These are phyloP conservation scores for Diplosoma virens DNA, from an alignment of 23 tunicate species.

Conservation along the genomic window DNA sequence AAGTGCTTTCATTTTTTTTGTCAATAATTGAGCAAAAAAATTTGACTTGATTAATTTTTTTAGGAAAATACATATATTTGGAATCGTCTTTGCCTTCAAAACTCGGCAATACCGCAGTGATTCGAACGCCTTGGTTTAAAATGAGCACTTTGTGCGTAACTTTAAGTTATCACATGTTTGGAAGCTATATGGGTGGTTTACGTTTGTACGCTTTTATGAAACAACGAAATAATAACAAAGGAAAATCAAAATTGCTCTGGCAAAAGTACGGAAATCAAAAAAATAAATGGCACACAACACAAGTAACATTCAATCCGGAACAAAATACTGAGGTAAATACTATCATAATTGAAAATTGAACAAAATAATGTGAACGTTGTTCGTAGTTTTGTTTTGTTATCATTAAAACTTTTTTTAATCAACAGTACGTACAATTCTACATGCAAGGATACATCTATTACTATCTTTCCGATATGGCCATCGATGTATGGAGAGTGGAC, in stretches of 20 bases:
- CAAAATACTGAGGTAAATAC: constrained; percentile 49
- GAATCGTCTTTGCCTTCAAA: constrained; percentile 82
- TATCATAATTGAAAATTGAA: too few relatives aligned
- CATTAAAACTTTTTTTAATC: too few relatives aligned
- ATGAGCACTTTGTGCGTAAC: constrained; percentile 24
- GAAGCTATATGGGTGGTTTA: constrained; percentile 75
- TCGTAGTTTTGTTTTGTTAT: too few relatives aligned
- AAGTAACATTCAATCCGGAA: constrained; percentile 33
- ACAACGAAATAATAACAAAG: constrained; percentile 40
- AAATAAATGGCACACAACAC: constrained; percentile 43
- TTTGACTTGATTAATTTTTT: not conserved
- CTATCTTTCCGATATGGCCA: constrained; percentile 44
- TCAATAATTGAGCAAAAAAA: not conserved
- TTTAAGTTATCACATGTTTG: constrained; percentile 82
- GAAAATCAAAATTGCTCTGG: constrained; percentile 75
- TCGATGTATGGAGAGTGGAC: constrained; percentile 38
- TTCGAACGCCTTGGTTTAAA: constrained; percentile 74
- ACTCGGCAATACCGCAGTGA: constrained; percentile 69
- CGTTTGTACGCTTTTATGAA: constrained; percentile 77
- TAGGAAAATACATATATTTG: constrained; percentile 85
- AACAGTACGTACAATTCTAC: constrained; percentile 43
- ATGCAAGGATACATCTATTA: constrained; percentile 34
- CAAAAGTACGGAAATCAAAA: constrained; percentile 73
- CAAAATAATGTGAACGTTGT: too few relatives aligned
- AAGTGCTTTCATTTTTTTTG: not conserved